These are phyloP conservation scores for Mizuhopecten yessoensis DNA, from an alignment of 1,140 invertebrate species.

Conservation along the genomic window DNA sequence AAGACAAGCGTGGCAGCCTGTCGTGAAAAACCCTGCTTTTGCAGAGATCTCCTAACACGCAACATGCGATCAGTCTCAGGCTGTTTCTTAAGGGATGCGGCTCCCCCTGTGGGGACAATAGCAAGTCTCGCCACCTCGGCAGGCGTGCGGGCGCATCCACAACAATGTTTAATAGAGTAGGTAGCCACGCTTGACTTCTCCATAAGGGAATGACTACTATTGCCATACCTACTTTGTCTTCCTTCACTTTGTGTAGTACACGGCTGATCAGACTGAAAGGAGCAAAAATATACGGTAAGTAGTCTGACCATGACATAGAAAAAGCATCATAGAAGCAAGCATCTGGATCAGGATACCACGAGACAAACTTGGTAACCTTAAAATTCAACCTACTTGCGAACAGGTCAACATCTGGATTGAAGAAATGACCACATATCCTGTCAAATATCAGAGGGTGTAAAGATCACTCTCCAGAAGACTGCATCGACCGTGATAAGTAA, in stretches of 20 bases:
- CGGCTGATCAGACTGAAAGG: constrained; percentile 10
- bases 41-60: constrained; percentile 43
- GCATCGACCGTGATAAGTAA: constrained; percentile 42
- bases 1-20: constrained; percentile 31
- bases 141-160: constrained; percentile 11
- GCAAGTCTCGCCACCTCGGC: background rate
- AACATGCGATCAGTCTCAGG: constrained; percentile 29
- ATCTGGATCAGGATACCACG: background rate
- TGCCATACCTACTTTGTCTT: constrained; percentile 14
- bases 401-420: constrained; percentile 49
- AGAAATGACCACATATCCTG: constrained; percentile 42
- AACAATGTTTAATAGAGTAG: background rate
- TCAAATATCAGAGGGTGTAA: constrained; percentile 46
- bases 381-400: constrained; percentile 55
- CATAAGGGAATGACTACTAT: constrained; percentile 40
- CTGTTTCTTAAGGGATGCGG: background rate
- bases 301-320: background rate
- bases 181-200: constrained; percentile 41
- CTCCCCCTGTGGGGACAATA: background rate
- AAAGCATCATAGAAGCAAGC: constrained; percentile 9
- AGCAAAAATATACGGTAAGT: constrained; percentile 37
- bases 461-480: constrained; percentile 45
- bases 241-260: background rate
- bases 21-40: constrained; percentile 45
- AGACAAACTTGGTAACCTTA: constrained; percentile 42